Evolutionary conservation across 1,140 invertebrate species (phyloP), one percentile per base, ranked within the genome.

Genomic region (Drosophila willistoni): DNA sequence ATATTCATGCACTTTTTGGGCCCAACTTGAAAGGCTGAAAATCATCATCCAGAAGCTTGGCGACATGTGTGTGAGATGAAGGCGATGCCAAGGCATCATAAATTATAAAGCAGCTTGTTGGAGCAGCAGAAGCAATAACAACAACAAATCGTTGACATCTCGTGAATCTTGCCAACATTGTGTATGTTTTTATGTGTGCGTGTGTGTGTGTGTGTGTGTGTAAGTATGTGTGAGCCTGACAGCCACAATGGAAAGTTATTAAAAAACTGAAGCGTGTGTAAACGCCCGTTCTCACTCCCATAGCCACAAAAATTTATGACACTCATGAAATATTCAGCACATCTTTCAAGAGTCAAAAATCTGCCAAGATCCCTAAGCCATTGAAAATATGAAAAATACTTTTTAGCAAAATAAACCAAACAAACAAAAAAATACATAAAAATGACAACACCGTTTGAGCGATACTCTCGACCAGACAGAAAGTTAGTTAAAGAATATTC

Each of bases 51-150:
- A 60, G 69, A 84, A 74, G 41, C 36, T 81, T 89, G 73, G 80
- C 77, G 84, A 81, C 84, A 84, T 84, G 77, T 87, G 83, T 73
- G 76, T 36, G 61, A 22, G 10, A 4, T 61, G 29, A 42, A 25
- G n/a, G 14, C 54, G 80, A 89, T 84, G 84, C 80, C 84, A 89
- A 75, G 80, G 56, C 44, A 87, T 84, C 84, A 87, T 87, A 87
- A 87, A 87, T 87, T 87, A 87, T 87, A 89, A 84, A 84, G 77
- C 84, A 87, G 84, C 79, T 77, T 80, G 77, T 77, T 69, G 70
- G 67, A 71, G 71, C 51, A 77, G 68, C 63, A 47, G 44, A 39
- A 66, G 33, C 59, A 62, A 13, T 14, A 55, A 64, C 34, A 51
- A 59, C 71, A 61, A 68, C 68, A 65, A 81, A 34, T 64, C 67